Percentiles rank a stretch among this genome's conserved stretches.
phyloP scores from a whole-genome alignment of 2,113 vertebrate species.

The Gopherus flavomarginatus region DNA sequence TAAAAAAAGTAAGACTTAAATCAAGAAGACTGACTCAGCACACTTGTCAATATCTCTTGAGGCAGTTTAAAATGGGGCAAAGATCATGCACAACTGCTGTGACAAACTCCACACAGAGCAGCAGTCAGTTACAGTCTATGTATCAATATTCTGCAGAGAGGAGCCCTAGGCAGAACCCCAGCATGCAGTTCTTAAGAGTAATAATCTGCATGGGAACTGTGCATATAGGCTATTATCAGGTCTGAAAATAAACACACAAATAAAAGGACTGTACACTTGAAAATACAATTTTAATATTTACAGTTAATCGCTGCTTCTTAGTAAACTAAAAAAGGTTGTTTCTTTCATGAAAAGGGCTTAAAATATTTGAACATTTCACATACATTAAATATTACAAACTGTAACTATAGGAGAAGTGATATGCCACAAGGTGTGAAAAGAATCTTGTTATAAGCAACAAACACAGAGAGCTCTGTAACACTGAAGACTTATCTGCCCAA shows the following conservation, averaged over 20 bases:
- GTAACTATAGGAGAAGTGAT: neutral
- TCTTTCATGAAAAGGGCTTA: neutral
- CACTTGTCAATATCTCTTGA: slow-evolving; percentile 7
- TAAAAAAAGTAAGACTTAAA: slow-evolving; percentile 8
- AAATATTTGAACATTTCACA: neutral
- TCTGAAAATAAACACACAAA: neutral
- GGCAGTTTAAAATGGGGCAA: neutral
- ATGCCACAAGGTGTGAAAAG: neutral
- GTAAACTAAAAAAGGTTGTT: neutral
- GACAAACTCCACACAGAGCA: neutral
- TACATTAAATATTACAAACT: neutral
- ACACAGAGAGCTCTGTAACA: neutral
- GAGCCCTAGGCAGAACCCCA: neutral
- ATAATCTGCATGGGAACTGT: neutral
- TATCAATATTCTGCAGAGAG: neutral
- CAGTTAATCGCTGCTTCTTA: neutral
- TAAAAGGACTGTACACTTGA: neutral
- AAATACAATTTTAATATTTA: rapidly evolving
- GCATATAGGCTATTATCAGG: neutral
- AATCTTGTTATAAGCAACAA: neutral
- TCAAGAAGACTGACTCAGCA: slow-evolving; percentile 3
- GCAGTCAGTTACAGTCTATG: neutral
- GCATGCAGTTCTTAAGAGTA: neutral
- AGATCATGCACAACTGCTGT: neutral
- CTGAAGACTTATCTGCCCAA: neutral